phyloP scores from a whole-genome alignment of 2,888 invertebrate genomes.

The Carcina quercana region DNA sequence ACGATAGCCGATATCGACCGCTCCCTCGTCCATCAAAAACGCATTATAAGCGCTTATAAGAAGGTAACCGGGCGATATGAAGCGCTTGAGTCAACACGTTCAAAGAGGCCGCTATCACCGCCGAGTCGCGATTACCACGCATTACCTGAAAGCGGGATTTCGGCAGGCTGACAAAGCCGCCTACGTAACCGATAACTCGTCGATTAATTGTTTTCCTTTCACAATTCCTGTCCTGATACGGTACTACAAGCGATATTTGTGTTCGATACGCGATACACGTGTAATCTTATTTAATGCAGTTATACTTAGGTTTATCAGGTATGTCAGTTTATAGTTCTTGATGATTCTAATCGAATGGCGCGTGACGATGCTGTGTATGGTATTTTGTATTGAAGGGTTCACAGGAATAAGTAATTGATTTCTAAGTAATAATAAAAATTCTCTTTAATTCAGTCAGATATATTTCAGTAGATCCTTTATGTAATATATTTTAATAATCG shows the following conservation, averaged over 20 bases:
- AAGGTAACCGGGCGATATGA: slow-evolving; percentile 50
- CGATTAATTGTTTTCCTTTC: slow-evolving; percentile 66
- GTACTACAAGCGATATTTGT: slow-evolving; percentile 50
- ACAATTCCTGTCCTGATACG: slow-evolving; percentile 37
- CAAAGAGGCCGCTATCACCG: slow-evolving; percentile 65
- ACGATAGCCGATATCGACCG: slow-evolving; percentile 41
- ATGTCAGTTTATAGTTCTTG: too few relatives aligned
- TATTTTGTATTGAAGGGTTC: too few relatives aligned
- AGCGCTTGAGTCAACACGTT: slow-evolving; percentile 50
- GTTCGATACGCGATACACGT: slow-evolving; percentile 42
- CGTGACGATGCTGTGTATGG: too few relatives aligned
- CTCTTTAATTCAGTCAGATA: too few relatives aligned
- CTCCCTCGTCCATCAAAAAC: slow-evolving; percentile 64
- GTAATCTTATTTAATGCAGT: too few relatives aligned
- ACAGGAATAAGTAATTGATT: too few relatives aligned
- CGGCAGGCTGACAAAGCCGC: slow-evolving; percentile 64
- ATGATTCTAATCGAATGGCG: too few relatives aligned
- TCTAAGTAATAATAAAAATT: too few relatives aligned
- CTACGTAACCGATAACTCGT: slow-evolving; percentile 44
- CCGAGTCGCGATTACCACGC: slow-evolving; percentile 51
- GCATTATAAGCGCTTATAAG: slow-evolving; percentile 58
- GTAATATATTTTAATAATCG: too few relatives aligned
- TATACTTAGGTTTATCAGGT: too few relatives aligned
- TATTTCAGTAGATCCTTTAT: too few relatives aligned
- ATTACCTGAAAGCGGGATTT: slow-evolving; percentile 64